phyloP scores from a whole-genome alignment of 2,797 vertebrate genomes.

The Melanotaenia nigrans region DNA sequence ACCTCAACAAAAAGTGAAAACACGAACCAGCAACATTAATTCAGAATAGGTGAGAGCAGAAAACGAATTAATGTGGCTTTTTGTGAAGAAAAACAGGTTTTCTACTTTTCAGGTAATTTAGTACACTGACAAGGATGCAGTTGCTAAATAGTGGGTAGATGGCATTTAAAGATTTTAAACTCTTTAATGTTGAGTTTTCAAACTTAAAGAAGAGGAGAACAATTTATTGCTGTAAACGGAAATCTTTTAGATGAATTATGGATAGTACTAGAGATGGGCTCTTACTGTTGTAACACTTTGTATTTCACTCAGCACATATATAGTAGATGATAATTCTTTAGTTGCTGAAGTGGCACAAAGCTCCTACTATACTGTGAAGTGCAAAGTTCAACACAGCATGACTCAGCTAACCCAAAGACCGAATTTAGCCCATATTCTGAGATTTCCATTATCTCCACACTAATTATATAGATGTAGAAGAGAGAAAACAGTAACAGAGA shows the following conservation, averaged over 20 bases:
- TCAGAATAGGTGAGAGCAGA: neutral
- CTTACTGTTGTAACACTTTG: neutral
- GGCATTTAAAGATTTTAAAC: too few species aligned
- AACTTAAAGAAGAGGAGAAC: neutral
- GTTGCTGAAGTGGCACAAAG: neutral
- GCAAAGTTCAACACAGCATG: neutral
- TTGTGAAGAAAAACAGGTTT: neutral
- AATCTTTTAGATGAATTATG: neutral
- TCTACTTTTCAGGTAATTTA: neutral
- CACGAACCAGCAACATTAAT: neutral
- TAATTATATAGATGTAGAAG: conserved; percentile 13
- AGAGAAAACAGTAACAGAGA: conserved; percentile 21
- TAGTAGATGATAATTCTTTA: neutral
- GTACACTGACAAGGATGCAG: neutral
- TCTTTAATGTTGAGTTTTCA: too few species aligned
- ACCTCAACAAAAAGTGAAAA: neutral
- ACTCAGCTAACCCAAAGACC: neutral
- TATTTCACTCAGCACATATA: neutral
- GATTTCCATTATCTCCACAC: conserved; percentile 19
- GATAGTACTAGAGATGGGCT: neutral
- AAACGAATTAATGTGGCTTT: neutral
- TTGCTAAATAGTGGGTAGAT: too few species aligned
- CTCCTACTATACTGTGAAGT: neutral
- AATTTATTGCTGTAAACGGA: neutral
- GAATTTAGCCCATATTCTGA: neutral